Evolutionary conservation across 1,140 invertebrate genomes (phyloP), one percentile per base, ranked within the genome.

Genomic region (Augochlora pura): DNA sequence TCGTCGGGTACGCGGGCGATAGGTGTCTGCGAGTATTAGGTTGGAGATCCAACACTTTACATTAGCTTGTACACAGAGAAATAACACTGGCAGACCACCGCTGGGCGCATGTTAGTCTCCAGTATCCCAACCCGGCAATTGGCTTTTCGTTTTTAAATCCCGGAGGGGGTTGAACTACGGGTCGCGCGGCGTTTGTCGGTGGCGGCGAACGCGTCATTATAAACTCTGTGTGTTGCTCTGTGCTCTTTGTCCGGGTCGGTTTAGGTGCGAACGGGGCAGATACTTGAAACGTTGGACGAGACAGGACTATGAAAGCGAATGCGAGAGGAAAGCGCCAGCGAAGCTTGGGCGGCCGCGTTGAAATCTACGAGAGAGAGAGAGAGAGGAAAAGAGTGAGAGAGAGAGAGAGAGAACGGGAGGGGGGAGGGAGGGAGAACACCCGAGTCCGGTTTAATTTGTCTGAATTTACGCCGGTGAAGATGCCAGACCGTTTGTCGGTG

Each of bases 391-490:
- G 38, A 39, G 38, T 4, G 38, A 39, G 38, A 39, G 6, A 42
- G 39, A 42, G 39, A 42, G 42, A 46, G 42, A 46, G 42, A 46
- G 10, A 46, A 12, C 9, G 42, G 14, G 42, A 12, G 42, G 14
- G 14, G 42, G 12, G 42, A 46, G 42, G 0, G 9, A 46, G 42
- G 14, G 42, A 14, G 42, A 46, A 10, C 10, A 12, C 10, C 42
- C 39, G 12, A 38, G 46, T 59, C 70, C 75, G 66, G 82, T 86
- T 85, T 86, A 87, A 87, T 86, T 87, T 82, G 77, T 87, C 72
- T 32, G 86, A 68, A 87, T 86, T 84, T 73, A 79, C 79, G 75
- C 27, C 54, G 54, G 81, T 64, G 78, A 87, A 87, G 85, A 87
- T 86, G 81, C 84, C 77, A 32, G 49, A 39, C 60, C 57, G 84